Evolutionary conservation across 2,113 vertebrate species (phyloP), one percentile per base, ranked within the genome.

Genomic region (Gasterosteus aculeatus): DNA sequence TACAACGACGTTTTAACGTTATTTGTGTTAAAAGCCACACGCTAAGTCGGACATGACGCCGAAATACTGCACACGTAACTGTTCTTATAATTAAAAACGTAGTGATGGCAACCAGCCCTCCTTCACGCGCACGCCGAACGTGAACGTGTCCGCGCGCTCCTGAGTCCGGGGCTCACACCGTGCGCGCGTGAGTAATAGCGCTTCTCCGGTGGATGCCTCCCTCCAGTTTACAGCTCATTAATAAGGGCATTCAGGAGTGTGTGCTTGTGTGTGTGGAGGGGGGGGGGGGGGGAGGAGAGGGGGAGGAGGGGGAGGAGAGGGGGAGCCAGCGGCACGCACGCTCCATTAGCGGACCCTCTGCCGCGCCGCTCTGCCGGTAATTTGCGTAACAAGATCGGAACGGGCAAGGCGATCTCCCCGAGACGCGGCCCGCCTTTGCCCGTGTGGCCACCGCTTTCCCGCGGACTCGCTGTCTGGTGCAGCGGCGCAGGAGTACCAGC

Each of bases 361-460:
- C 91, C 89, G 89, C 84, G 90, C 87, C 87, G 84, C 88, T 91
- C 86, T 60, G 88, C 85, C 89, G 89, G 84, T 94, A 89, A 94
- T 94, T 93, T 94, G 91, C 90, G 87, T 92, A 92, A 92, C 92
- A 86, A 92, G 90, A 86, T 85, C 76, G 88, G 80, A 91, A 84
- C 81, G 75, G 82, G 87, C 77, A 84, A 82, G 80, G 73, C 76
- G 77, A 83, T 83, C 83, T 89, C 75, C 75, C 75, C 61, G 84
- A 80, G 80, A 74, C 81, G 80, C 85, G 41, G 91, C 88, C 60
- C 71, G 84, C 61, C 77, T 66, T 10, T 53, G 22, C 16, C 64
- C 69, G 57, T 64, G 47, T 69, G 44, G 75, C 14, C 86, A 44
- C 71, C 68, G 69, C 78, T 42, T 69, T 41, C 60, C 49, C 1